Base-by-base conservation (phyloP, 2,888 invertebrate species). In the Dolichomitus sp. region DNA sequence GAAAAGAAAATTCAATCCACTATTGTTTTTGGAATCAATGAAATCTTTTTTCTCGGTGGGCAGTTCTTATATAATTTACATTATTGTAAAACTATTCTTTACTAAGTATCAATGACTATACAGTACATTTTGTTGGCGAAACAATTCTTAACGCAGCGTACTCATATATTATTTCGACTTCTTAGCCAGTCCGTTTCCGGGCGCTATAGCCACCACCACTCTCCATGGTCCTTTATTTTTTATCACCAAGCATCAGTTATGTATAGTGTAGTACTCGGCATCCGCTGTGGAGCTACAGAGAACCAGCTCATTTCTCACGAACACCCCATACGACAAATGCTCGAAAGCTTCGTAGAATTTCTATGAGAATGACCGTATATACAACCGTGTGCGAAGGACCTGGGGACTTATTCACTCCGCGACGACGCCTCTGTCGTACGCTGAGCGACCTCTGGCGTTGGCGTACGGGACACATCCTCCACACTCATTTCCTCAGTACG, bases 261-360 rank as follows among this genome's bases (percentile, higher is more conserved):
- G 84, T 87, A 88, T 86, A 84, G 81, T 14, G 48, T 40, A 50
- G 54, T 33, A 33, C 57, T 33, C 19, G 7, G 6, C 40, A 11
- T 19, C 30, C 6, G 37, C 17, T 30, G 70, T 50, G 57, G 17
- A 57, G 30, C 23, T 45, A 7, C 4, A 4, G 2, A 52, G 33
- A 79, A 54, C 48, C 81, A 69, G 77, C 83, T 83, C 78, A 85
- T 85, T 85, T 84, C 87, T 85, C 85, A 85, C 84, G 85, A 23
- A 85, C 84, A 84, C 66, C 73, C 83, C 85, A 63, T 30, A 76
- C 75, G 83, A 86, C 84, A 85, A 89, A 85, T 84, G 86, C 79
- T 40, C 61, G 84, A 86, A 70, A 85, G 85, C 86, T 73, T 79
- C 83, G 84, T 79, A 87, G 89, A 90, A 90, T 90, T 90, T 89